These are phyloP conservation scores for Urocolius indicus DNA, from an alignment of 2,113 vertebrate genomes.

Conservation along the genomic window DNA sequence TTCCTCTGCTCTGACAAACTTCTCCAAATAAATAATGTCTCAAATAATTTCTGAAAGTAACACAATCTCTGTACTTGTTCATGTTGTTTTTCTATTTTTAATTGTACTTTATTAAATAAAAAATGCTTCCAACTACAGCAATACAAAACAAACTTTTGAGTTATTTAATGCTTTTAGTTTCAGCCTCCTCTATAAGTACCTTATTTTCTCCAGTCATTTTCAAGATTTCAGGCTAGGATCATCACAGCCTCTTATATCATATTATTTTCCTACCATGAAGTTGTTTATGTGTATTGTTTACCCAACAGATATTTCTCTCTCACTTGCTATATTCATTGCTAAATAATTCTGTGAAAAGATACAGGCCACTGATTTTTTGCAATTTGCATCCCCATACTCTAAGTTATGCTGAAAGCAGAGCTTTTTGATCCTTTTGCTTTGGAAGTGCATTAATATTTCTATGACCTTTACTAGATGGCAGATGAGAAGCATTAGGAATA, in stretches of 20 bases:
- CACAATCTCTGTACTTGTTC: background rate
- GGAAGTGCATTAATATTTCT: constrained; percentile 76
- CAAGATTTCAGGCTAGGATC: constrained; percentile 56
- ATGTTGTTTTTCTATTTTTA: background rate
- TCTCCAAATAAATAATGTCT: background rate
- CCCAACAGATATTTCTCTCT: constrained; percentile 65
- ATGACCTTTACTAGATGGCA: constrained; percentile 79
- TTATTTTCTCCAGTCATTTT: constrained; percentile 59
- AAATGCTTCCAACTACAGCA: background rate
- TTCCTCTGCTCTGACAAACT: background rate
- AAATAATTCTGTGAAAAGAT: constrained; percentile 75
- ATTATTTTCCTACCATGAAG: constrained; percentile 55
- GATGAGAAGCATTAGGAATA: constrained; percentile 68
- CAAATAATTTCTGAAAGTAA: background rate
- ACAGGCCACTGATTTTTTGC: constrained; percentile 82
- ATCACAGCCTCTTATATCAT: background rate
- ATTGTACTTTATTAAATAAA: background rate
- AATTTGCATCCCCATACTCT: constrained; percentile 75
- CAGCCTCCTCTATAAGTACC: background rate
- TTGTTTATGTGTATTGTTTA: constrained; percentile 52
- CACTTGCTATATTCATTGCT: constrained; percentile 70
- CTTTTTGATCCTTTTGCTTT: constrained; percentile 71
- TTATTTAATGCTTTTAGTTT: background rate
- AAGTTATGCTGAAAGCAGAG: constrained; percentile 72
- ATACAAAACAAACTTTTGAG: constrained; percentile 16